Conservation (phyloP, 2,888 invertebrate genomes). For the Leptogaster cylindrica region DNA sequence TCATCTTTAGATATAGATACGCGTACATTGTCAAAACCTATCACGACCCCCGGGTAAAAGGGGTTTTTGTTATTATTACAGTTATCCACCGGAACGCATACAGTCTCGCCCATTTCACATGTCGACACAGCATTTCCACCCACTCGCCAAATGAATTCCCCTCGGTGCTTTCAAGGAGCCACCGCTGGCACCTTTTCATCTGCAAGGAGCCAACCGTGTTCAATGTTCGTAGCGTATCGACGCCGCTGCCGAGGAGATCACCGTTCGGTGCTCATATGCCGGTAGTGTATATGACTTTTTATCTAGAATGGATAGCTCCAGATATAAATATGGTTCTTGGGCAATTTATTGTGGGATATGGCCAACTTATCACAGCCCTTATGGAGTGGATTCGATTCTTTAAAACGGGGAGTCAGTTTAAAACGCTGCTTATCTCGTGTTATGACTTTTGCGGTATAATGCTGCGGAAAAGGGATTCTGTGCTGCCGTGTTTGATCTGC, state of each 20-base stretch:
- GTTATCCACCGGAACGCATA: conserved; percentile 21
- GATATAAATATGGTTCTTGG: conserved; percentile 47
- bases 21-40: conserved; percentile 13
- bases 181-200: conserved; percentile 24
- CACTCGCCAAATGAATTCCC: conserved; percentile 3
- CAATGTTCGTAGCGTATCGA: conserved; percentile 23
- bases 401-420: conserved; percentile 43
- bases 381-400: conserved; percentile 43
- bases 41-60: conserved; percentile 22
- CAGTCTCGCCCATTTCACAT: not conserved
- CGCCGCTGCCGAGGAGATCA: not conserved
- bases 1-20: conserved; percentile 29
- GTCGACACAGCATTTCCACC: not conserved
- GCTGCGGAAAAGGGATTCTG: conserved; percentile 24
- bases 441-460: conserved; percentile 31
- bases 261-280: conserved; percentile 14
- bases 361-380: conserved; percentile 46
- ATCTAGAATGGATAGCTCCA: conserved; percentile 45
- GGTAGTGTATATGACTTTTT: conserved; percentile 36
- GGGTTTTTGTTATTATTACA: conserved; percentile 40
- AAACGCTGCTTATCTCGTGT: conserved; percentile 40
- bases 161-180: conserved; percentile 26
- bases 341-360: conserved; percentile 48
- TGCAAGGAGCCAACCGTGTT: conserved; percentile 21
- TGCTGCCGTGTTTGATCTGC: conserved; percentile 4